Percentiles rank a stretch among this genome's conserved stretches.
Conservation (phyloP, 2,113 vertebrate species). For the Cyanoderma ruficeps region DNA sequence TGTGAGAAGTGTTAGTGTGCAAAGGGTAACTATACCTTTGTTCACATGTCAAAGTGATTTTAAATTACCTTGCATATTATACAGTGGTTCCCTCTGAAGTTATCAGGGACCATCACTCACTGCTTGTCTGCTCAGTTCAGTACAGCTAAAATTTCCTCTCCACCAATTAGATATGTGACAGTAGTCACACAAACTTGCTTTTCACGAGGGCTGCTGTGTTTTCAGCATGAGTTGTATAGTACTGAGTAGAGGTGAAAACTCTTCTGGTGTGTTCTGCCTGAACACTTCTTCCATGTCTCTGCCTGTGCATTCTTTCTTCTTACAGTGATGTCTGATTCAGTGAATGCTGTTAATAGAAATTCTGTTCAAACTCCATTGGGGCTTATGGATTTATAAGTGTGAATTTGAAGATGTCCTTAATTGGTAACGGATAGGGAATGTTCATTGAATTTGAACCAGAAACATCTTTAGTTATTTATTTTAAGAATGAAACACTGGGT, state of each 20-base stretch:
- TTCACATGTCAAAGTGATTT: not conserved
- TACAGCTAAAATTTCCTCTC: not conserved
- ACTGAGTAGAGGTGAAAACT: not conserved
- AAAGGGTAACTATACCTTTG: not conserved
- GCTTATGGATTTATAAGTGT: not conserved
- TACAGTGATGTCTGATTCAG: not conserved
- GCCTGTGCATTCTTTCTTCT: not conserved
- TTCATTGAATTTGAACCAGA: not conserved
- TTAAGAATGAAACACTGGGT: not conserved
- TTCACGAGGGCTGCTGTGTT: not conserved
- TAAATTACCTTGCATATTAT: not conserved
- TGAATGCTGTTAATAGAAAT: not conserved
- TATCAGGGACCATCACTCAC: not conserved
- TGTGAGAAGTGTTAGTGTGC: not conserved
- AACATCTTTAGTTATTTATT: not conserved
- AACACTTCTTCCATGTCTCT: not conserved
- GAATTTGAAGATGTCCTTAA: not conserved
- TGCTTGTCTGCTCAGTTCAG: not conserved
- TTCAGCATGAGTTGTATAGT: not conserved
- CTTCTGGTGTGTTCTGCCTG: not conserved
- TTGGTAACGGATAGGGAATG: not conserved
- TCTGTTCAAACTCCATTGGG: not conserved
- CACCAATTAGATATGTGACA: rapidly evolving
- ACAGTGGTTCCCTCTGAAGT: not conserved
- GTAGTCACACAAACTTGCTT: not conserved